These are phyloP conservation scores for Marmota flaviventris DNA, from an alignment of 2,113 vertebrate genomes.

Conservation along the genomic window DNA sequence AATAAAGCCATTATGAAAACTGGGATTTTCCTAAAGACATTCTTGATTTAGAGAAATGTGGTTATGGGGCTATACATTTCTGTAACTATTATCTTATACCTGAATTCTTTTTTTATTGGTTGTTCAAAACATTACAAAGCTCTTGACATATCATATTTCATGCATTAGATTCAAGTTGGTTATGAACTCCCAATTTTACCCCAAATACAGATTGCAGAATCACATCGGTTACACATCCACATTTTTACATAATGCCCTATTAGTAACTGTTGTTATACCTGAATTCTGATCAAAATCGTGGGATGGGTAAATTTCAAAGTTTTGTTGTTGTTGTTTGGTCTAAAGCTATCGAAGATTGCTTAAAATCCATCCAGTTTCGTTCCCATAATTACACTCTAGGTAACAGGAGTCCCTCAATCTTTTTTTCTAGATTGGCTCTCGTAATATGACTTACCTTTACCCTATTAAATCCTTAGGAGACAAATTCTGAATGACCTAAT, in stretches of 20 bases:
- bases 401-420: not conserved
- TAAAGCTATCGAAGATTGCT: not conserved
- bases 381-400: not conserved
- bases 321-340: not conserved
- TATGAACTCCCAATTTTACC: no score
- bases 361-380: not conserved
- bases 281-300: not conserved
- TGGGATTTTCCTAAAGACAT: not conserved
- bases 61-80: not conserved
- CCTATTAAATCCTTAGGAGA: not conserved
- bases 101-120: not conserved
- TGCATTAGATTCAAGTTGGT: no score
- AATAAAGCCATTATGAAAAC: not conserved
- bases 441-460: not conserved
- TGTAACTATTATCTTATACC: not conserved
- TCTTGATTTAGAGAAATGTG: not conserved
- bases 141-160: no score
- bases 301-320: not conserved
- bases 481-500: not conserved
- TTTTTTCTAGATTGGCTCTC: not conserved
- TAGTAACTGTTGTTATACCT: not conserved
- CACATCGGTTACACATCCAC: no score
- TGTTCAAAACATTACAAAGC: no score
- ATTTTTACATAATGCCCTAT: no score
- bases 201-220: no score